phyloP scores from a whole-genome alignment of 2,888 invertebrate species.

The Sinohyriopsis cumingii region DNA sequence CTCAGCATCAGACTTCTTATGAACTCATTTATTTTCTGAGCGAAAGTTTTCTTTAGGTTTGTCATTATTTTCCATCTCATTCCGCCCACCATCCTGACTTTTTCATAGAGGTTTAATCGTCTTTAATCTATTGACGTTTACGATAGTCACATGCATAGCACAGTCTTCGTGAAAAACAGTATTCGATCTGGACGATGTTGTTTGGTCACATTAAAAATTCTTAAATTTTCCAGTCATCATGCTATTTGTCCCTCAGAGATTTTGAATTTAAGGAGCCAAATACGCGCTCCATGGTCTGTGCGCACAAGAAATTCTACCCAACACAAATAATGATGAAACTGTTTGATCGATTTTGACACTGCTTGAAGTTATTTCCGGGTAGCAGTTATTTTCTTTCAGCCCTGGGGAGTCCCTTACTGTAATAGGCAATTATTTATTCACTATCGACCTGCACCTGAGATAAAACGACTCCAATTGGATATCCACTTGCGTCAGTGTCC shows the following conservation, averaged over 20 bases:
- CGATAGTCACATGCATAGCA: too few relatives aligned
- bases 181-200: slow-evolving; percentile 6
- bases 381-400: slow-evolving; percentile 24
- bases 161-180: slow-evolving; percentile 9
- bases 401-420: slow-evolving; percentile 19
- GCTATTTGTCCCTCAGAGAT: too few relatives aligned
- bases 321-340: slow-evolving; percentile 11
- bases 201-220: slow-evolving; percentile 9
- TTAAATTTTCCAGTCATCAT: slow-evolving; percentile 4
- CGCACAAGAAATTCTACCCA: background rate
- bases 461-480: slow-evolving; percentile 20
- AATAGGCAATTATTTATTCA: slow-evolving; percentile 22
- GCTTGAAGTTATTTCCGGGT: background rate
- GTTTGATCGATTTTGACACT: slow-evolving; percentile 2
- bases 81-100: background rate
- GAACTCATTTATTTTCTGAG: too few relatives aligned
- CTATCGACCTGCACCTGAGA: slow-evolving; percentile 22
- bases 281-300: slow-evolving; percentile 7
- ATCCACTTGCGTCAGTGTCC: slow-evolving; percentile 21
- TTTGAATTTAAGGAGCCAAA: slow-evolving; percentile 4
- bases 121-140: background rate
- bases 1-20: too few relatives aligned
- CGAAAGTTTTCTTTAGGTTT: too few relatives aligned
- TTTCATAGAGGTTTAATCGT: background rate
- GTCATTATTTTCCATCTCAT: too few relatives aligned